Base-by-base conservation (phyloP, 1,140 invertebrate genomes). In the Chymomyza costata region DNA sequence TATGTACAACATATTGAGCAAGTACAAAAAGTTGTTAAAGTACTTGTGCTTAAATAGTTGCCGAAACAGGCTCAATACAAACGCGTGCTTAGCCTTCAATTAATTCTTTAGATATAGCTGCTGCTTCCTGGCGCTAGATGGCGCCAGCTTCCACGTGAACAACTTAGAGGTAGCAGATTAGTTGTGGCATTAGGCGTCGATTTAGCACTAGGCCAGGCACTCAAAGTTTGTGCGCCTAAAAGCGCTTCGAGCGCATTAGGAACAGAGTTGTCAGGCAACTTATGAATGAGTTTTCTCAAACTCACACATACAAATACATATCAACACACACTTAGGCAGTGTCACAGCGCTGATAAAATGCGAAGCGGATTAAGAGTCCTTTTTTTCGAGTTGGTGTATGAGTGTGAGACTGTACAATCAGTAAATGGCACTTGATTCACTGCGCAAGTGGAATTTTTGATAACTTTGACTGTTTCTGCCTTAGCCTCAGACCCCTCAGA, bases 361-460 rank as follows among this genome's bases (percentile, higher is more conserved):
- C 60, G 73, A 80, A 80, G 73, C 73, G 73, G 73, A 80, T 80
- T 80, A 80, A 51, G 73, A 53, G 63, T 44, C 67, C 58, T 64
- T 64, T 63, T 41, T 51, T 40, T 17, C 38, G 51, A 30, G 39
- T 31, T 35, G n/a, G n/a, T n/a, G n/a, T n/a, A n/a, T n/a, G n/a
- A n/a, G n/a, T n/a, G n/a, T n/a, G n/a, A n/a, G n/a, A n/a, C 64
- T 64, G 66, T 58, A 80, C 71, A 78, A 78, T 78, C 73, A 80
- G 73, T 78, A 80, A 78, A 80, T 80, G 73, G 67, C 73, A 80
- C 73, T 80, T 80, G 73, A 80, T 80, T 81, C 68, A 81, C 68
- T 78, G 67, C 67, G 73, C 74, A 80, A 80, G 74, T 80, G 73
- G 73, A 80, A 80, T 80, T 80, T 80, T 80, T 80, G 73, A 80